These are phyloP conservation scores for Collichthys lucidus DNA, from an alignment of 2,113 vertebrate species.

Conservation along the genomic window DNA sequence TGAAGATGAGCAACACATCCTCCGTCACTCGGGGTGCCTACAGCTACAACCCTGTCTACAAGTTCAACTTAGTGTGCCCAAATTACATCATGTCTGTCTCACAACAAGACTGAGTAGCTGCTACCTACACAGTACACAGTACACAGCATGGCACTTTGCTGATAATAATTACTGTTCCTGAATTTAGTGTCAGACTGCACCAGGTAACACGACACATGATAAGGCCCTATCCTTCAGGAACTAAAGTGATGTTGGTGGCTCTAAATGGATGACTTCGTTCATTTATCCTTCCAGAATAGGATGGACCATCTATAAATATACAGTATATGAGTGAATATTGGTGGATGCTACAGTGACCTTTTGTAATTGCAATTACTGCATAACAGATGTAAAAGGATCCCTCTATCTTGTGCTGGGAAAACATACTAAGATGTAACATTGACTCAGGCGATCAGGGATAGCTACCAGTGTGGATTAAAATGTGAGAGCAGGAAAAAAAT, in stretches of 20 bases:
- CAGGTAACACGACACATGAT: neutral
- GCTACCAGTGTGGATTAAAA: conserved; percentile 1
- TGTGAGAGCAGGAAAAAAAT: neutral
- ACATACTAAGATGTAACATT: neutral
- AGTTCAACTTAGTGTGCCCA: neutral
- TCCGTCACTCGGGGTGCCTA: neutral
- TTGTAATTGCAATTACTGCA: neutral
- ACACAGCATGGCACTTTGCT: neutral
- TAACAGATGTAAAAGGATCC: neutral
- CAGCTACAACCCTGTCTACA: neutral
- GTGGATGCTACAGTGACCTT: neutral
- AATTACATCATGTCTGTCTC: neutral
- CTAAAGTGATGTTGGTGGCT: neutral
- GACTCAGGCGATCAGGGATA: neutral
- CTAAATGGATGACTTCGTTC: neutral
- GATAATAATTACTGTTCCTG: neutral
- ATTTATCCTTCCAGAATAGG: neutral
- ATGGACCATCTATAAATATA: neutral
- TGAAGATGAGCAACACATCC: neutral
- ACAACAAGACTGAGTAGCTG: neutral
- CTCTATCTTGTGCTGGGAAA: neutral
- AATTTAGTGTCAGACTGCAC: neutral
- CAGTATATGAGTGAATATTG: neutral
- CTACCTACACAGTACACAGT: neutral
- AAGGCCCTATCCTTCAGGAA: neutral